Base-by-base conservation (phyloP, 2,797 vertebrate genomes). In the Labroides dimidiatus region DNA sequence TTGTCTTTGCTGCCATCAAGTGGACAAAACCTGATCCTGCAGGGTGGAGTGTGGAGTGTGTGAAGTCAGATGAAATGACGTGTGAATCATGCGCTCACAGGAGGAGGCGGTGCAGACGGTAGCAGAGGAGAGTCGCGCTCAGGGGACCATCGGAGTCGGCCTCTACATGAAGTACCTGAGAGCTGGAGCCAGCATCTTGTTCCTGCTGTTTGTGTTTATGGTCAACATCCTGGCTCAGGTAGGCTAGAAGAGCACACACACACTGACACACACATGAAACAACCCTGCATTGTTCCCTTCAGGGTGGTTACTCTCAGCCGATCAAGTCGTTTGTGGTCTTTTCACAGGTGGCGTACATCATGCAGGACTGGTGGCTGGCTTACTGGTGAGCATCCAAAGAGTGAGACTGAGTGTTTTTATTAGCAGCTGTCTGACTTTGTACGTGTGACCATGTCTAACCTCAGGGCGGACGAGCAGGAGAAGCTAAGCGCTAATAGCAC, bases 351-450 rank as follows among this genome's bases (percentile, higher is more conserved):
- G 50, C 92, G 3, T 97, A 95, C 49, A 84, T 97, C 52, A 84
- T 96, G 27, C 96, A 97, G 82, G 97, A 98, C 75, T 98, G 96
- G 97, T 98, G 97, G 97, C 93, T 98, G 81, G 96, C 96, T 0
- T 93, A 95, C 75, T 98, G 96, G 97, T 89, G 48, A 83, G 87
- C n/a, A 97, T 99, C 97, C 97, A 93, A 99, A 82, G 96, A 96
- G 5, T 92, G 24, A 27, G 24, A 96, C 78, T 99, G 97, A 36
- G 24, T 16, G 1, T 21, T 56, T 4, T 14, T 48, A 1, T 17
- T 12, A 55, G 41, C 12, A 62, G 24, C 14, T 13, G 8, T 19
- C 1, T 2, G 13, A 56, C 14, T 42, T 13, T 33, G 36, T 36
- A 3, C 2, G 8, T 39, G 10, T 39, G 6, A 39, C 11, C 7